Conservation (phyloP, 2,888 invertebrate genomes). For the Lepidochitona cinerea region DNA sequence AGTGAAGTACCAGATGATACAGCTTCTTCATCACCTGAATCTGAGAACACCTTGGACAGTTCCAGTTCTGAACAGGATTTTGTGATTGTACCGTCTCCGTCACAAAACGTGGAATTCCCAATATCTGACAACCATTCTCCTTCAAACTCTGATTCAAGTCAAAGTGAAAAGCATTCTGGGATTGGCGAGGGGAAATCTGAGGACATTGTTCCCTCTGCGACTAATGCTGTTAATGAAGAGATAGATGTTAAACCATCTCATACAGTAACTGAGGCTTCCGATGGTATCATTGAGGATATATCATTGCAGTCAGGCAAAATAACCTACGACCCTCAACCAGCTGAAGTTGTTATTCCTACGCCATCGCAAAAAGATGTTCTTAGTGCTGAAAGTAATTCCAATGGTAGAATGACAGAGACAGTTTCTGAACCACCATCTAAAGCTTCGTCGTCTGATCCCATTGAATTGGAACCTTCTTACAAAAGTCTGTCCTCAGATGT, state of each 20-base stretch:
- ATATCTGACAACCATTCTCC: not conserved
- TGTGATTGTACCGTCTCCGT: not conserved
- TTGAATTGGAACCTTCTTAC: not conserved
- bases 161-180: too few species aligned
- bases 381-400: not conserved
- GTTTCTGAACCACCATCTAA: not conserved
- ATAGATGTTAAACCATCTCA: not conserved
- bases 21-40: too few species aligned
- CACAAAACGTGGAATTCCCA: not conserved
- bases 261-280: not conserved
- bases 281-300: too few species aligned
- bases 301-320: not conserved
- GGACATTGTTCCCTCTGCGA: not conserved
- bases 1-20: not conserved
- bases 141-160: not conserved
- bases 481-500: not conserved
- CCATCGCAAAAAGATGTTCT: not conserved
- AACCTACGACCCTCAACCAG: not conserved
- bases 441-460: not conserved
- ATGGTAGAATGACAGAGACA: not conserved
- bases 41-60: too few species aligned
- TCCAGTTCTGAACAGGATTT: not conserved
- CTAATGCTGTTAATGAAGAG: not conserved
- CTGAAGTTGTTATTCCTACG: not conserved
- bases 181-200: not conserved